Evolutionary conservation across 2,888 invertebrate species (phyloP).

Genomic region (Ochropacha duplaris): DNA sequence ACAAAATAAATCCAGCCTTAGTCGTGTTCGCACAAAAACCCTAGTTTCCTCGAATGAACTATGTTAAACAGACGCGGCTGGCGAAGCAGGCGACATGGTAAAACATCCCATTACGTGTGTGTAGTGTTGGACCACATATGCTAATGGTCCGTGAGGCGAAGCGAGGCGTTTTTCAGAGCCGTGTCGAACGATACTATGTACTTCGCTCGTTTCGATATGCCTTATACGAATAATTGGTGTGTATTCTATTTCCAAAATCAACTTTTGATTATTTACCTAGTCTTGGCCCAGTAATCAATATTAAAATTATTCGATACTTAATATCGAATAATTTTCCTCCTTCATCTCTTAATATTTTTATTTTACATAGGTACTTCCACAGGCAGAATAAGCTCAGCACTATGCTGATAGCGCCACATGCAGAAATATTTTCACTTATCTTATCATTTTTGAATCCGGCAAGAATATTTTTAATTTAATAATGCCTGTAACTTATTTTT

Average conservation of each 20-base stretch:
- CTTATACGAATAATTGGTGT: neutral
- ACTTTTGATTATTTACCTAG: too few species aligned
- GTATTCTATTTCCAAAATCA: neutral
- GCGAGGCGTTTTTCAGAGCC: slow-evolving; percentile 35
- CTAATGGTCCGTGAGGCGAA: slow-evolving; percentile 36
- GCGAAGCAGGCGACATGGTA: slow-evolving; percentile 21
- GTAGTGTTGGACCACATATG: slow-evolving; percentile 33
- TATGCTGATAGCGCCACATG: too few species aligned
- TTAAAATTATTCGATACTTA: too few species aligned
- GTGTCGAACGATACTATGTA: slow-evolving; percentile 33
- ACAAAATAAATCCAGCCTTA: neutral
- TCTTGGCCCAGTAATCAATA: too few species aligned
- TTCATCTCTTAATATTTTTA: too few species aligned
- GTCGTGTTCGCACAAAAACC: slow-evolving; percentile 10
- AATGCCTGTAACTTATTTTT: too few species aligned
- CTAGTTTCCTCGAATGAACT: slow-evolving; percentile 18
- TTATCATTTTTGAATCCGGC: too few species aligned
- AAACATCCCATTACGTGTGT: slow-evolving; percentile 38
- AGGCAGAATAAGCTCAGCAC: too few species aligned
- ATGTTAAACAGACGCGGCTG: slow-evolving; percentile 25
- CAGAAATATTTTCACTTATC: too few species aligned
- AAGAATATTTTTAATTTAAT: too few species aligned
- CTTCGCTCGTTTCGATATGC: neutral
- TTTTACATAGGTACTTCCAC: too few species aligned
- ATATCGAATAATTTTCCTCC: too few species aligned